Percentiles rank a stretch among this genome's conserved stretches.
phyloP scores from a whole-genome alignment of 1,140 invertebrate genomes.

The Streblospio benedicti region DNA sequence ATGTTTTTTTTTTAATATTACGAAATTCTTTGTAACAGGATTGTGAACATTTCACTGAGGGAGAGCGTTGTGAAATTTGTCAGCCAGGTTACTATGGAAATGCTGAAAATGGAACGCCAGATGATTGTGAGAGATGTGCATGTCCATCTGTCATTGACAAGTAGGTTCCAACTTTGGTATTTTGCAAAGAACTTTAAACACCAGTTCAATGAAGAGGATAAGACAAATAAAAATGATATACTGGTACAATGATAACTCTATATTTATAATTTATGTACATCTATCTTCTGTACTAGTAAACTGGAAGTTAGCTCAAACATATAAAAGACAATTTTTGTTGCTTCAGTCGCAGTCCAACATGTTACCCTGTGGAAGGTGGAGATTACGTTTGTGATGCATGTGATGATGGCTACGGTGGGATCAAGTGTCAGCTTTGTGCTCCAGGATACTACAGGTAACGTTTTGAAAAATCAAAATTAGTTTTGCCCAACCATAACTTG shows the following conservation, averaged over 20 bases:
- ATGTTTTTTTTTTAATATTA: slow-evolving; percentile 51
- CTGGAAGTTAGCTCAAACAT: no score
- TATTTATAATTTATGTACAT: no score
- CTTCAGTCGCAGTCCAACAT: slow-evolving; percentile 49
- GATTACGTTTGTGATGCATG: slow-evolving; percentile 85
- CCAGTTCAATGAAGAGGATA: no score
- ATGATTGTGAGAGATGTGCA: slow-evolving; percentile 83
- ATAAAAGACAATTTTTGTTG: no score
- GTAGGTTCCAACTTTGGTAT: no score
- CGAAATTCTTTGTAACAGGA: slow-evolving; percentile 56
- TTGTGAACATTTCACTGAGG: slow-evolving; percentile 72
- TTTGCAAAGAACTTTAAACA: no score
- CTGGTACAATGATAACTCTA: no score
- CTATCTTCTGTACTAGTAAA: no score
- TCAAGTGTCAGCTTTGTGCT: slow-evolving; percentile 78
- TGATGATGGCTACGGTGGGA: slow-evolving; percentile 75
- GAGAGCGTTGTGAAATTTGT: slow-evolving; percentile 78
- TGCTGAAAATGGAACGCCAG: slow-evolving; percentile 70
- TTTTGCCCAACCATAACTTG: no score
- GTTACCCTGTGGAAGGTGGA: slow-evolving; percentile 52
- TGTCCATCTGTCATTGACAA: no score
- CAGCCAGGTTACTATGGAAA: slow-evolving; percentile 85
- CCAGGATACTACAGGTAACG: slow-evolving; percentile 79
- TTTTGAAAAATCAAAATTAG: no score
- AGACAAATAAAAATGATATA: no score